phyloP scores from a whole-genome alignment of 2,888 invertebrate species.

The Hylaea fasciaria region DNA sequence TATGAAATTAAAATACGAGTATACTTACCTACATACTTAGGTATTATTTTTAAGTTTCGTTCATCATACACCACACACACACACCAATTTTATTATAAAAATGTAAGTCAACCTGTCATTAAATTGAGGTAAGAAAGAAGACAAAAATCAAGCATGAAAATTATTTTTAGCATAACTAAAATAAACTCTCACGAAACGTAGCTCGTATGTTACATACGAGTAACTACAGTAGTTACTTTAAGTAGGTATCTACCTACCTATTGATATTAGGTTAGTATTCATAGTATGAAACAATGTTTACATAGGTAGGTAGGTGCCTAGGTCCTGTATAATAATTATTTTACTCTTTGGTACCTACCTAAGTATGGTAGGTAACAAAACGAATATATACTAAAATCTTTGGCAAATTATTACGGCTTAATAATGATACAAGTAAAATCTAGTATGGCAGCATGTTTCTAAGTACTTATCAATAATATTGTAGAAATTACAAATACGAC shows the following conservation, averaged over 20 bases:
- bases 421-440: background rate
- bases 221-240: too few species aligned
- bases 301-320: too few species aligned
- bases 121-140: background rate
- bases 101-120: background rate
- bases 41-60: background rate
- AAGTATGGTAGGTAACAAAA: too few species aligned
- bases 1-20: background rate
- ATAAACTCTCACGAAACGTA: too few species aligned
- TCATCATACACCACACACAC: background rate
- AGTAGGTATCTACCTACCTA: too few species aligned
- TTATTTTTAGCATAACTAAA: too few species aligned
- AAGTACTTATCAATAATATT: slow-evolving; percentile 22
- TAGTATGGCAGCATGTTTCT: slow-evolving; percentile 20
- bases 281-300: too few species aligned
- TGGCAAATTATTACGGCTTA: slow-evolving; percentile 11
- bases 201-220: too few species aligned
- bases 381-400: slow-evolving; percentile 8
- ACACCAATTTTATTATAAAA: background rate
- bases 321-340: too few species aligned
- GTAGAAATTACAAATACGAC: background rate
- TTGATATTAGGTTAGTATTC: too few species aligned
- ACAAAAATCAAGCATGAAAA: too few species aligned
- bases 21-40: background rate
- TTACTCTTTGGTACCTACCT: too few species aligned